These are phyloP conservation scores for Propithecus perrieri DNA, from an alignment of 2,797 vertebrate genomes.

Conservation along the genomic window DNA sequence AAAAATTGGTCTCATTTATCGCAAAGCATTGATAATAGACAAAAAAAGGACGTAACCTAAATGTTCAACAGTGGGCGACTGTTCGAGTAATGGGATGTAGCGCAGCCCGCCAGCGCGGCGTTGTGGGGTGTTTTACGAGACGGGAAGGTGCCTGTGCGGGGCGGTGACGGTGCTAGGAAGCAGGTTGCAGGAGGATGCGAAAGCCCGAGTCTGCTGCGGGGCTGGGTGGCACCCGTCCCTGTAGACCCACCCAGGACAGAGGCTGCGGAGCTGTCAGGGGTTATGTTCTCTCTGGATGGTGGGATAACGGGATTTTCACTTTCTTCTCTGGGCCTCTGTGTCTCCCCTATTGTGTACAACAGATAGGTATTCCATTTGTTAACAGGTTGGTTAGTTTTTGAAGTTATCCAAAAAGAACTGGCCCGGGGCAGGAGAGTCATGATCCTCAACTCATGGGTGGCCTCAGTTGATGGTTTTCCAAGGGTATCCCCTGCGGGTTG, in stretches of 20 bases:
- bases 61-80: too few relatives aligned
- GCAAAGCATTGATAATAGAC: background rate
- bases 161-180: fast-evolving
- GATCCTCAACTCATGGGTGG: too few relatives aligned
- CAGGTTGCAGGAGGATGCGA: fast-evolving
- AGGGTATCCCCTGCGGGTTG: background rate
- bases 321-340: background rate
- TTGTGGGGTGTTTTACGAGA: too few relatives aligned
- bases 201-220: fast-evolving
- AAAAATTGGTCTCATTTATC: background rate
- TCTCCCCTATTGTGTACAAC: background rate
- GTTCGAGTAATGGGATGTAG: background rate
- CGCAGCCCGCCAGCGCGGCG: fast-evolving
- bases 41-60: background rate
- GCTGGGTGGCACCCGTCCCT: fast-evolving
- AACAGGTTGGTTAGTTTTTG: background rate
- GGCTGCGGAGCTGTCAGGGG: background rate
- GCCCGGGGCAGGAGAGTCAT: background rate
- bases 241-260: background rate
- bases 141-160: fast-evolving
- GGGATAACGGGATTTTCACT: background rate
- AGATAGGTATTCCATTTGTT: background rate
- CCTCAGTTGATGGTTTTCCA: background rate
- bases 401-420: background rate
- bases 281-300: background rate